These are phyloP conservation scores for Steinernema khuongi DNA, from an alignment of 1,140 invertebrate genomes.

Conservation along the genomic window DNA sequence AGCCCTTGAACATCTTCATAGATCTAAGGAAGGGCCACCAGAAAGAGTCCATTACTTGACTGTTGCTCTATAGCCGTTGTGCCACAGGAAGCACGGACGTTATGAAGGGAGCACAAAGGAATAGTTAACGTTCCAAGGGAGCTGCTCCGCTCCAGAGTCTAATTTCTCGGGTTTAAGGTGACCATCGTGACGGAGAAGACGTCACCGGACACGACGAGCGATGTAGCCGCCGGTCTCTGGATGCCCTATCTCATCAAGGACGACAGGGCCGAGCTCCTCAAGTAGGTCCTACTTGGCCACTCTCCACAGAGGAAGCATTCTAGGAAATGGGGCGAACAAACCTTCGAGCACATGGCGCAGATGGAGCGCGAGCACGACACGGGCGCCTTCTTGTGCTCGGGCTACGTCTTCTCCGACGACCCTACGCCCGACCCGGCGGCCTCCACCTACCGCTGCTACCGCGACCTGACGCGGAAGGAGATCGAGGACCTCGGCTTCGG, in stretches of 20 bases:
- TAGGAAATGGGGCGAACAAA: not conserved
- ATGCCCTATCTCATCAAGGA: slow-evolving; percentile 8
- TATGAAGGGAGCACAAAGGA: too few species aligned
- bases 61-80: too few species aligned
- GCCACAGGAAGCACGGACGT: too few species aligned
- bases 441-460: not conserved
- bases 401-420: not conserved
- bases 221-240: not conserved
- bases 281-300: not conserved
- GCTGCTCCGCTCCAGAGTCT: too few species aligned
- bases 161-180: not conserved
- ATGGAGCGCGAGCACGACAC: slow-evolving; percentile 1
- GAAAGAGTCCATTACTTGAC: too few species aligned
- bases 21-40: too few species aligned
- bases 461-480: not conserved
- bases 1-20: too few species aligned
- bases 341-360: slow-evolving; percentile 6
- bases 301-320: too few species aligned
- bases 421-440: not conserved
- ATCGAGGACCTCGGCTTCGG: not conserved
- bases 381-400: not conserved
- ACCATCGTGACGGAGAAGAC: not conserved
- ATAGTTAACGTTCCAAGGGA: too few species aligned
- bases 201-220: not conserved
- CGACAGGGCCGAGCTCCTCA: not conserved